Evolutionary conservation across 2,888 invertebrate species (phyloP).

Genomic region (Polydrusus cervinus): DNA sequence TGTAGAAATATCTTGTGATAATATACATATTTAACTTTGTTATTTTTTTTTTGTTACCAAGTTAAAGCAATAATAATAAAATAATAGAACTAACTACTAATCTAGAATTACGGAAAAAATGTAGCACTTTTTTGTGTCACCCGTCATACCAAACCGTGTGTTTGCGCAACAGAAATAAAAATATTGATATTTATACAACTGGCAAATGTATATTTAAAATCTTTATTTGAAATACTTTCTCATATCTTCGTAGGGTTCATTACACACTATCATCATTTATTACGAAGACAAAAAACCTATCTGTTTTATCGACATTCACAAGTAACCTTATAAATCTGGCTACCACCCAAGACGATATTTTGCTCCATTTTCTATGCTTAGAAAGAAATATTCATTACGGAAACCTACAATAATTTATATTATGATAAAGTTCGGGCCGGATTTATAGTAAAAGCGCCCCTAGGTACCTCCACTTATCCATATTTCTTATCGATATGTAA

Average conservation of each 20-base stretch:
- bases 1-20: no score
- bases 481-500: no score
- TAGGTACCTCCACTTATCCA: no score
- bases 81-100: no score
- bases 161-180: background rate
- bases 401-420: conserved; percentile 28
- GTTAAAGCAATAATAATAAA: no score
- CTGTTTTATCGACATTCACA: conserved; percentile 53
- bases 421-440: background rate
- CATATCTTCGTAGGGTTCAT: conserved; percentile 49
- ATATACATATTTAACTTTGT: no score
- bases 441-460: no score
- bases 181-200: conserved; percentile 39
- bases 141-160: background rate
- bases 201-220: conserved; percentile 34
- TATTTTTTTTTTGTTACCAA: no score
- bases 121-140: no score
- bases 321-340: conserved; percentile 54
- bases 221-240: conserved; percentile 27
- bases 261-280: conserved; percentile 50
- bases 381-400: conserved; percentile 38
- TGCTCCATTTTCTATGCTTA: conserved; percentile 25
- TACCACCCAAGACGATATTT: conserved; percentile 51
- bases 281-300: conserved; percentile 49
- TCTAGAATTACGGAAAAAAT: no score